Base-by-base conservation (phyloP, 2,797 vertebrate genomes). In the Spinus olivaceus region DNA sequence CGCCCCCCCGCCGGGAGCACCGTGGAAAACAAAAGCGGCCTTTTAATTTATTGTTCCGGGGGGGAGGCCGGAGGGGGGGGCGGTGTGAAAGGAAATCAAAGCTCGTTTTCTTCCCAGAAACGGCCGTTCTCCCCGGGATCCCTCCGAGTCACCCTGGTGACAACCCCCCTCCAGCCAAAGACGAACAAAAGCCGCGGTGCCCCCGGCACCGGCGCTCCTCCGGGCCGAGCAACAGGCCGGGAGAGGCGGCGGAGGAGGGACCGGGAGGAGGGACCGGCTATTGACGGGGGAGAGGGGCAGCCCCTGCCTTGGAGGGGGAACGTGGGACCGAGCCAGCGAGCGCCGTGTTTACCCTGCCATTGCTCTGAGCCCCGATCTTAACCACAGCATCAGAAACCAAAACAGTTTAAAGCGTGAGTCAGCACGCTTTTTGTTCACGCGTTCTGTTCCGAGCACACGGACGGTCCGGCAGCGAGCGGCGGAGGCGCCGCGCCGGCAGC, bases 21-120 rank as follows among this genome's bases (percentile, higher is more conserved):
- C 96, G 95, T 64, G 95, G 94, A 95, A 96, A 97, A 97, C 97
- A 98, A 98, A 94, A 97, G 97, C 95, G 63, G 97, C 96, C 97
- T 97, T 98, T 97, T 97, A 97, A 97, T 94, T 95, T 96, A 95
- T 97, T 96, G 96, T 97, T 94, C 94, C 73, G 73, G 72, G 88
- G 88, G 80, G 70, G 53, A 57, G 57, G 73, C 57, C 24, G 47
- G 73, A 33, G n/a, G 53, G 16, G 64, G 17, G 44, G 30, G 54
- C 39, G 42, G 64, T 67, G 78, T 91, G 86, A 91, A 95, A 96
- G 96, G 94, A 96, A 92, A 93, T 92, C 87, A 73, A 92, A 96
- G 95, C 76, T 85, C 56, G 63, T 86, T 81, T 92, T 95, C 76
- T 78, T 88, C 91, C 66, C 86, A 84, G 88, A 82, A 91, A 53